Base-by-base conservation (phyloP, 2,113 vertebrate genomes). In the Copsychus sechellarum region DNA sequence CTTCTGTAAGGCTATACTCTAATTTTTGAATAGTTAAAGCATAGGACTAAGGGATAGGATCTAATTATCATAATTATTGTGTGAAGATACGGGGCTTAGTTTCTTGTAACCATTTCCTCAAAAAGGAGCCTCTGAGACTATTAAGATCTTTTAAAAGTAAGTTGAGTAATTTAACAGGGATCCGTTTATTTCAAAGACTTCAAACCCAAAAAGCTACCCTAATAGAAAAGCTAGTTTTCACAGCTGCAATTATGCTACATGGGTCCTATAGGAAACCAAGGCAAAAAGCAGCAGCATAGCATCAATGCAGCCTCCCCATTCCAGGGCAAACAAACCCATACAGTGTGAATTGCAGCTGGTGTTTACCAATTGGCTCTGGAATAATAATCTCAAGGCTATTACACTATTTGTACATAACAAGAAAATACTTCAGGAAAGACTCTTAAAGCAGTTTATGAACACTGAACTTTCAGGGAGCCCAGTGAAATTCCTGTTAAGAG, bases 21-120 rank as follows among this genome's bases (percentile, higher is more conserved):
- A 11, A 72, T 78, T 95, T 92, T 89, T 84, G 25, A 94, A 58
- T 33, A 81, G 43, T 73, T 86, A 74, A 78, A 91, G 45, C 42
- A 14, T 66, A 70, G 72, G 67, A 40, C 11, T 73, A 50, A 66
- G 16, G 53, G 23, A 45, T 65, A 80, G 56, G n/a, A 80, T 64
- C 28, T 73, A 81, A 76, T 87, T 87, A 66, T 74, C 21, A 16
- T 71, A 45, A 66, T 77, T 91, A 89, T 79, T 65, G 78, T 33
- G 38, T 81, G 34, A 89, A 12, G 14, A 54, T 54, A 34, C 20
- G 14, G 14, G 48, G 34, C 18, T 81, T 92, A 15, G 38, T 51
- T 81, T 83, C 81, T 57, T 43, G 26, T 16, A 92, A 93, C 22
- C 22, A n/a, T 56, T 84, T 54, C 25, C 86, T 86, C 51, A 42